A percentile compares a stretch with the other conserved stretches of the same genome.
phyloP scores from a whole-genome alignment of 2,888 invertebrate genomes.

The Odontocerum albicorne region DNA sequence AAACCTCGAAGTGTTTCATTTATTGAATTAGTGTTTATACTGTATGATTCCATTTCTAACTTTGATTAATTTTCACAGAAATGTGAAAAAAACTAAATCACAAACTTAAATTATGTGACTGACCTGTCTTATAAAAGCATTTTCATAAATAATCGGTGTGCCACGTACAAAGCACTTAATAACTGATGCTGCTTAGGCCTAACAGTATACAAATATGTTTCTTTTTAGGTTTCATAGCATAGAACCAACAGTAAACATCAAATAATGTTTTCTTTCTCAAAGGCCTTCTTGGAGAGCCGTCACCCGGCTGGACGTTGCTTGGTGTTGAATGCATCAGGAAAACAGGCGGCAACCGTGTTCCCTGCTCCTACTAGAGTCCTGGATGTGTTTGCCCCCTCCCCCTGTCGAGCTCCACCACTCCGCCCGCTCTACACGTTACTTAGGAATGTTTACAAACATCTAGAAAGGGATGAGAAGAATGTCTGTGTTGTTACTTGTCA shows the following conservation, averaged over 20 bases:
- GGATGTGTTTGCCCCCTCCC: slow-evolving; percentile 68
- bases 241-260: not conserved
- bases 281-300: slow-evolving; percentile 74
- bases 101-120: too few species aligned
- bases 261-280: slow-evolving; percentile 4
- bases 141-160: too few species aligned
- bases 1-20: too few species aligned
- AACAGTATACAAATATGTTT: too few species aligned
- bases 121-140: too few species aligned
- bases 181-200: too few species aligned
- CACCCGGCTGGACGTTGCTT: slow-evolving; percentile 74
- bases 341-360: slow-evolving; percentile 51
- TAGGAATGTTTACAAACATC: slow-evolving; percentile 85
- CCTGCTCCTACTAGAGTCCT: slow-evolving; percentile 64
- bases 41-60: too few species aligned
- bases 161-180: too few species aligned
- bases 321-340: slow-evolving; percentile 80
- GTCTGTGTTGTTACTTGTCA: slow-evolving; percentile 83
- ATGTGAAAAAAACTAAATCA: too few species aligned
- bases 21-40: too few species aligned
- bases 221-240: too few species aligned
- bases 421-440: slow-evolving; percentile 80
- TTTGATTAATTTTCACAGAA: too few species aligned
- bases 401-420: slow-evolving; percentile 74
- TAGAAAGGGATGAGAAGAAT: slow-evolving; percentile 79